Evolutionary conservation across 2,888 invertebrate species (phyloP).

Genomic region (Leucoptera coffeella): DNA sequence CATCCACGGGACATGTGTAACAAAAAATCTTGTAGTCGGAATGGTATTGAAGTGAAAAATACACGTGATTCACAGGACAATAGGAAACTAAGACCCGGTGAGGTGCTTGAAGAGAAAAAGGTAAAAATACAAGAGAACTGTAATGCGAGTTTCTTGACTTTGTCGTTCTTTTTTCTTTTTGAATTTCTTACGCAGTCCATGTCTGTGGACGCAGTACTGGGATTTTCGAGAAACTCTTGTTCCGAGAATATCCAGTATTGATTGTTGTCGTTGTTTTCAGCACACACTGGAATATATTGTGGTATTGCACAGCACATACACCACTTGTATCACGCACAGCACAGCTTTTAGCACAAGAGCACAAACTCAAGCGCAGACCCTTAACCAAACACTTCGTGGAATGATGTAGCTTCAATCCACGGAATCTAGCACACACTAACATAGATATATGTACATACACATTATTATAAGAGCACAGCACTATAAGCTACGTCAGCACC

Average conservation of each 20-base stretch:
- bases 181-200: too few species aligned
- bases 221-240: too few species aligned
- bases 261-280: constrained; percentile 24
- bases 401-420: too few species aligned
- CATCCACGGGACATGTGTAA: too few species aligned
- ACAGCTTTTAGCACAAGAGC: constrained; percentile 31
- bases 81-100: constrained; percentile 91
- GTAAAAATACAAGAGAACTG: constrained; percentile 60
- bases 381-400: too few species aligned
- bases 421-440: too few species aligned
- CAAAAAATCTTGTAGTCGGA: too few species aligned
- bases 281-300: constrained; percentile 40
- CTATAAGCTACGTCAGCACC: too few species aligned
- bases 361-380: constrained; percentile 3
- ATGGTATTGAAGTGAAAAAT: constrained; percentile 43
- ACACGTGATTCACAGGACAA: constrained; percentile 60
- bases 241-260: constrained; percentile 29
- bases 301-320: constrained; percentile 7
- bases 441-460: too few species aligned
- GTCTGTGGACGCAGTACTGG: constrained; percentile 28
- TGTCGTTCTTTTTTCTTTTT: too few species aligned
- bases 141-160: too few species aligned
- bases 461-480: too few species aligned
- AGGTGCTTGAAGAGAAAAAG: constrained; percentile 91
- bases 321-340: constrained; percentile 25